Evolutionary conservation across 2,113 vertebrate species (phyloP).

Genomic region (Colossoma macropomum): DNA sequence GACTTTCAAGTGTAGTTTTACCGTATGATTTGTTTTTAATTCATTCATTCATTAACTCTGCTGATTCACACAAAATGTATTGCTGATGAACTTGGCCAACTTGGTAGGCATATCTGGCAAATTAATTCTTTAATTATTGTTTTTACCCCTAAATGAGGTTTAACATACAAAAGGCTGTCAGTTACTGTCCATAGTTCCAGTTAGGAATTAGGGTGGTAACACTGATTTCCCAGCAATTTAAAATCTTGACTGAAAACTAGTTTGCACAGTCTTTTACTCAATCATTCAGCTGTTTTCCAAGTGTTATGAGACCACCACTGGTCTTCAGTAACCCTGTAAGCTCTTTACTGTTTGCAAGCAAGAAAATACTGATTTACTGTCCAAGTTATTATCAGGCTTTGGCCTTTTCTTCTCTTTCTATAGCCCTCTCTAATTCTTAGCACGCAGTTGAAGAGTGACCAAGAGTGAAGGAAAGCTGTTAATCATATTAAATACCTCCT

Average conservation of each 20-base stretch:
- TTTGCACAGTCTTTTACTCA: constrained; percentile 1
- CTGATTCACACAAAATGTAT: constrained; percentile 3
- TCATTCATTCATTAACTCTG: background rate
- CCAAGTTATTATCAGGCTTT: constrained; percentile 2
- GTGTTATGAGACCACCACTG: background rate
- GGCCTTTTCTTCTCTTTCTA: background rate
- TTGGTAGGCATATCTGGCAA: background rate
- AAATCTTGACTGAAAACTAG: background rate
- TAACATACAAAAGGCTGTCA: constrained; percentile 11
- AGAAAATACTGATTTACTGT: constrained; percentile 16
- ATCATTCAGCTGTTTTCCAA: background rate
- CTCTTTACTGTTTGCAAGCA: background rate
- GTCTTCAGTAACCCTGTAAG: background rate
- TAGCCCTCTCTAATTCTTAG: background rate
- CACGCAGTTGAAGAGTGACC: constrained; percentile 28
- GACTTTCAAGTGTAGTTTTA: constrained; percentile 56
- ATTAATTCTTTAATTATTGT: too few species aligned
- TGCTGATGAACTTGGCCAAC: constrained; percentile 11
- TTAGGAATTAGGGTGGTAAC: background rate
- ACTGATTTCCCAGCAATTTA: background rate
- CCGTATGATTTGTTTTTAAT: background rate
- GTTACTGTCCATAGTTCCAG: background rate
- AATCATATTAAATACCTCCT: constrained; percentile 42
- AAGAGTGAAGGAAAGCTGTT: constrained; percentile 26
- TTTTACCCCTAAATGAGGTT: background rate